A percentile compares a stretch with the other conserved stretches of the same genome.
Conservation (phyloP, 2,797 vertebrate species). For the Trachurus trachurus region DNA sequence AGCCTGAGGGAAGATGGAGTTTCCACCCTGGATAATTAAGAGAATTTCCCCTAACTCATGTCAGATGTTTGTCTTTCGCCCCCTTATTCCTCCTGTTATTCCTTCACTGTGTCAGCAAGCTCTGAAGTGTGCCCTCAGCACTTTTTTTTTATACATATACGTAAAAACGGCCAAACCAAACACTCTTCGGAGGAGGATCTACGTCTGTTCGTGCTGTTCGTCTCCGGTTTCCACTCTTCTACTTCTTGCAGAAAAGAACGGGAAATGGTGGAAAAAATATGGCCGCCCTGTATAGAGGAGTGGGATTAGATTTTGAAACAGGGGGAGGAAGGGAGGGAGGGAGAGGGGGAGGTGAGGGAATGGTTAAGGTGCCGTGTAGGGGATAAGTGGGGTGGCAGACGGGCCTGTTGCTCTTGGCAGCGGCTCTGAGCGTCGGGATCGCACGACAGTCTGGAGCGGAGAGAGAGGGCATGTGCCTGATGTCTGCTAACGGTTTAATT, state of each 20-base stretch:
- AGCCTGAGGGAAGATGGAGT: slow-evolving; percentile 62
- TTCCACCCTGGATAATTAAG: slow-evolving; percentile 72
- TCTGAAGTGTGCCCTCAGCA: slow-evolving; percentile 78
- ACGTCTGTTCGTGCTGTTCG: slow-evolving; percentile 27
- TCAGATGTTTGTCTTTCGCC: slow-evolving; percentile 81
- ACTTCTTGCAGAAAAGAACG: slow-evolving; percentile 34
- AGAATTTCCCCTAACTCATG: slow-evolving; percentile 77
- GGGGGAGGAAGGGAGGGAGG: slow-evolving; percentile 16
- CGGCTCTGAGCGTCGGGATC: slow-evolving; percentile 49
- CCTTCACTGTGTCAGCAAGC: slow-evolving; percentile 74
- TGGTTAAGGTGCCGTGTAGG: slow-evolving; percentile 44
- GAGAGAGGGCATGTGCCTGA: slow-evolving; percentile 23
- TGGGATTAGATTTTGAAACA: slow-evolving; percentile 51
- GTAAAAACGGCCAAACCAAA: slow-evolving; percentile 76
- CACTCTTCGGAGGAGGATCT: slow-evolving; percentile 40
- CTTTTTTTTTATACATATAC: slow-evolving; percentile 57
- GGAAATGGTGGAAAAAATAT: slow-evolving; percentile 67
- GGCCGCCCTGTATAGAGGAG: slow-evolving; percentile 50
- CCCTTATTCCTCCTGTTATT: slow-evolving; percentile 61
- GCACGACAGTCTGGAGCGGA: slow-evolving; percentile 60
- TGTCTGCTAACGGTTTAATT: slow-evolving; percentile 31
- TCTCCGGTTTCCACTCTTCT: slow-evolving; percentile 62
- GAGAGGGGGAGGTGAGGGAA: slow-evolving; percentile 37
- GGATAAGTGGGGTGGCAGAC: slow-evolving; percentile 71
- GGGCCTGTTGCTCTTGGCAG: slow-evolving; percentile 81